Evolutionary conservation across 2,888 invertebrate genomes (phyloP).

Genomic region (Tipula confusa): DNA sequence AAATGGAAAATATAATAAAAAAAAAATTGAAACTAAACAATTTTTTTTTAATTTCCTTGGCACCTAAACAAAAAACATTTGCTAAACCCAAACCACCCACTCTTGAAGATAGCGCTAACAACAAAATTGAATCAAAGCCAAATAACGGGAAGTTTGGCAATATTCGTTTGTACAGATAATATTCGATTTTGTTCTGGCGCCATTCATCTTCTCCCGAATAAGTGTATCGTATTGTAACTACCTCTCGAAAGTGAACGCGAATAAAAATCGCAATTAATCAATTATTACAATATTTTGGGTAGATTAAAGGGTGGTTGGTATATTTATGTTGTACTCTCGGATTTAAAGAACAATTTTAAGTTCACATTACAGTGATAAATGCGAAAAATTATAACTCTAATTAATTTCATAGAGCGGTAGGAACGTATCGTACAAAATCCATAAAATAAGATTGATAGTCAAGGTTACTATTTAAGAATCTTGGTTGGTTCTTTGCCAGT

Average conservation of each 20-base stretch:
- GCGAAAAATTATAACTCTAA: not conserved
- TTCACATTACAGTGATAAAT: not conserved
- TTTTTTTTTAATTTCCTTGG: not conserved
- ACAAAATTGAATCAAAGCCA: not conserved
- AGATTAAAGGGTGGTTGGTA: not conserved
- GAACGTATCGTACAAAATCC: not conserved
- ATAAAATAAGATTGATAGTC: not conserved
- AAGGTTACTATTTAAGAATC: not conserved
- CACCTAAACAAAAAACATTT: not conserved
- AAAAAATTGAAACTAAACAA: not conserved
- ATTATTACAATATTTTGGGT: not conserved
- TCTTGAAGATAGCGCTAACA: not conserved
- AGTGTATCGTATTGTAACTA: not conserved
- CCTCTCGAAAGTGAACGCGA: not conserved
- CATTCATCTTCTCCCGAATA: not conserved
- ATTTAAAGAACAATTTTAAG: not conserved
- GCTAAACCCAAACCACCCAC: not conserved
- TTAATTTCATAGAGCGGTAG: not conserved
- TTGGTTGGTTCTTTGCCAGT: not conserved
- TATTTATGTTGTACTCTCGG: not conserved
- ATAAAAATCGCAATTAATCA: not conserved
- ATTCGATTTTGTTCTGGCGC: not conserved
- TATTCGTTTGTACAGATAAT: not conserved
- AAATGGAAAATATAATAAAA: too few relatives aligned
- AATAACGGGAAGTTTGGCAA: not conserved